Percentiles rank a stretch among this genome's conserved stretches.
These are phyloP conservation scores for Zaprionus kolodkinae DNA, from an alignment of 1,140 invertebrate genomes.

Conservation along the genomic window DNA sequence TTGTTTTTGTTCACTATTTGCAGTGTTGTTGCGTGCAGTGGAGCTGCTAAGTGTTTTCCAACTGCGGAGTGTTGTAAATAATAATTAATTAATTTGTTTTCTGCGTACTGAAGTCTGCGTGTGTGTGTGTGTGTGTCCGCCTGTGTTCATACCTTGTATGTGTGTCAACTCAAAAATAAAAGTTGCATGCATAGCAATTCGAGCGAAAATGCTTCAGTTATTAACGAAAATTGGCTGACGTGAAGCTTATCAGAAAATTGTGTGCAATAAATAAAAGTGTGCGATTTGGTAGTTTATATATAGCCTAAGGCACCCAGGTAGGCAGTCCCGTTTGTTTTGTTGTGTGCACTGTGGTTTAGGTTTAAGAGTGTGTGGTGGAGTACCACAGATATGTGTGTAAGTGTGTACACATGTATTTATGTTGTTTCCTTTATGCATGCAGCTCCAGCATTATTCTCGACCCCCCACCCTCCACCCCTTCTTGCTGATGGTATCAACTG, in stretches of 20 bases:
- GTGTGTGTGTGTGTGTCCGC: slow-evolving; percentile 5
- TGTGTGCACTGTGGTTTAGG: slow-evolving; percentile 15
- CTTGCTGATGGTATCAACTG: slow-evolving; percentile 43
- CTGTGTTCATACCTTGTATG: slow-evolving; percentile 7
- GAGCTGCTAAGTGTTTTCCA: slow-evolving; percentile 48
- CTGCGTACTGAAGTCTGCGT: no score
- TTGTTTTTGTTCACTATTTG: slow-evolving; percentile 1
- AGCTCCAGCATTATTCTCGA: slow-evolving; percentile 34
- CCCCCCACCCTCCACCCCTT: background rate
- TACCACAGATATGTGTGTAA: background rate
- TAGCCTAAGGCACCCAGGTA: slow-evolving; percentile 1
- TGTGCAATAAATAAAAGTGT: slow-evolving; percentile 72
- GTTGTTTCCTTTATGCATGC: slow-evolving; percentile 68
- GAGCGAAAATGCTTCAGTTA: slow-evolving; percentile 57
- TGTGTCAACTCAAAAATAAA: slow-evolving; percentile 44
- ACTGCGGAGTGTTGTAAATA: slow-evolving; percentile 51
- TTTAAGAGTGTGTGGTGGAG: slow-evolving; percentile 21
- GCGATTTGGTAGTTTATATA: slow-evolving; percentile 32
- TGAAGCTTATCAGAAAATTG: slow-evolving; percentile 52
- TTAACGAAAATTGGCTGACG: slow-evolving; percentile 45
- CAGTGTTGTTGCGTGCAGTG: slow-evolving; percentile 54
- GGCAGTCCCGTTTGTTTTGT: no score
- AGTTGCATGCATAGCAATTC: slow-evolving; percentile 69
- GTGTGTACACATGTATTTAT: slow-evolving; percentile 31
- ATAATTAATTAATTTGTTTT: slow-evolving; percentile 60